Conservation (phyloP, 2,888 invertebrate genomes). For the Gnatocerus cornutus region DNA sequence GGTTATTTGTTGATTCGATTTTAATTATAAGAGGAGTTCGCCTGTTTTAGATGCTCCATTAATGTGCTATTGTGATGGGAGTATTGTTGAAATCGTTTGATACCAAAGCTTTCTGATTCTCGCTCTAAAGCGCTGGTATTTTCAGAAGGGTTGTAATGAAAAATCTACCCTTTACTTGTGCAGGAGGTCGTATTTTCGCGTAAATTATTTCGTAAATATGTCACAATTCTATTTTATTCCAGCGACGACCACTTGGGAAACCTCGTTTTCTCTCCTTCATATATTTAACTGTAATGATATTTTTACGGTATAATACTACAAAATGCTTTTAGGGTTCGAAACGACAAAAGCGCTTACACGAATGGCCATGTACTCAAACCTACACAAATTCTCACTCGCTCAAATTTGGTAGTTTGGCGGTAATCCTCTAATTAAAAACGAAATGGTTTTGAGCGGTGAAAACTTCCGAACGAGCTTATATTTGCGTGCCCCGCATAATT, state of each 20-base stretch:
- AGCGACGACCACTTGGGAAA: neutral
- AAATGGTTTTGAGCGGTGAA: neutral
- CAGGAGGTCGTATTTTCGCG: neutral
- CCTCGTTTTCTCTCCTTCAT: neutral
- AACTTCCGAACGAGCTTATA: neutral
- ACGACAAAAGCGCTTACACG: neutral
- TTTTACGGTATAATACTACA: constrained; percentile 4
- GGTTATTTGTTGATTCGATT: constrained; percentile 6
- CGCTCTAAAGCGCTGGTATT: neutral
- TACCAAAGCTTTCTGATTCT: neutral
- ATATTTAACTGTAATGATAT: neutral
- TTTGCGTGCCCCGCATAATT: constrained; percentile 9
- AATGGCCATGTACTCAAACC: neutral
- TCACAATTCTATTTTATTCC: constrained; percentile 8
- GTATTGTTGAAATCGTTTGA: neutral
- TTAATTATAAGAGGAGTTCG: constrained; percentile 1
- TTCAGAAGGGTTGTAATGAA: constrained; percentile 5
- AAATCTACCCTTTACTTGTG: neutral
- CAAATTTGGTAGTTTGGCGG: no score
- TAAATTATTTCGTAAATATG: constrained; percentile 11
- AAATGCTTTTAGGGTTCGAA: constrained; percentile 12
- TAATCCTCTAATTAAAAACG: no score
- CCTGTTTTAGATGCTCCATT: neutral
- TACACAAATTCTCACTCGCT: neutral
- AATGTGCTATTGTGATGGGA: neutral